Evolutionary conservation across 1,140 invertebrate species (phyloP).

Genomic region (Venturia canescens): DNA sequence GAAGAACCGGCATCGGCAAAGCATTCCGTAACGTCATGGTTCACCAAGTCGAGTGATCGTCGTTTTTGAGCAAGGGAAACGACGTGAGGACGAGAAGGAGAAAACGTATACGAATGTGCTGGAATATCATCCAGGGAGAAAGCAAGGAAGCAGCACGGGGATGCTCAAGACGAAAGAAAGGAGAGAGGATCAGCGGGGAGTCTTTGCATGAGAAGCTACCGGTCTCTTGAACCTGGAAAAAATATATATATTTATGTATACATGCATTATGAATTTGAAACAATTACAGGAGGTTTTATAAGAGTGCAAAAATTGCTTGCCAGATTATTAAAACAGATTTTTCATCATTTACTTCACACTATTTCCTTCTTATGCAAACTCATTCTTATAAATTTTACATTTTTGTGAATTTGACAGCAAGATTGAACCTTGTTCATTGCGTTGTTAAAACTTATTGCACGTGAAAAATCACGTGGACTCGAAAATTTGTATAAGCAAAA

Average conservation of each 20-base stretch:
- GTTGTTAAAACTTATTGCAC: too few relatives aligned
- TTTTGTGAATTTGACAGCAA: too few relatives aligned
- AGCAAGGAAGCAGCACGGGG: conserved; percentile 10
- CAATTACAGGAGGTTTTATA: too few relatives aligned
- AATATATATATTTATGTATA: background rate
- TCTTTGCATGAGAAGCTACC: conserved; percentile 69
- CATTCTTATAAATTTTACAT: too few relatives aligned
- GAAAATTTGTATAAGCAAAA: too few relatives aligned
- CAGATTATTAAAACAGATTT: too few relatives aligned
- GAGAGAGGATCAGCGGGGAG: conserved; percentile 67
- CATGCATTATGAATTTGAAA: conserved; percentile 38
- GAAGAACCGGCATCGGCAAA: conserved; percentile 64
- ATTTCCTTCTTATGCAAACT: too few relatives aligned
- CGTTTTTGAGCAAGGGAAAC: conserved; percentile 50
- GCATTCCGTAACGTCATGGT: conserved; percentile 69
- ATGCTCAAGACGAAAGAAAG: conserved; percentile 13
- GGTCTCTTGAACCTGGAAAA: conserved; percentile 55
- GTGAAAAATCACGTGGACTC: too few relatives aligned
- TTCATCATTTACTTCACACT: too few relatives aligned
- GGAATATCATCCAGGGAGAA: conserved; percentile 17
- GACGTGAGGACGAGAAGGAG: conserved; percentile 59
- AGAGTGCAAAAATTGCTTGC: too few relatives aligned
- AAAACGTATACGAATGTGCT: background rate
- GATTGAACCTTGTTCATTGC: too few relatives aligned
- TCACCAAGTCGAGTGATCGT: conserved; percentile 57